phyloP scores from a whole-genome alignment of 2,797 vertebrate species.

The Agapornis canus region DNA sequence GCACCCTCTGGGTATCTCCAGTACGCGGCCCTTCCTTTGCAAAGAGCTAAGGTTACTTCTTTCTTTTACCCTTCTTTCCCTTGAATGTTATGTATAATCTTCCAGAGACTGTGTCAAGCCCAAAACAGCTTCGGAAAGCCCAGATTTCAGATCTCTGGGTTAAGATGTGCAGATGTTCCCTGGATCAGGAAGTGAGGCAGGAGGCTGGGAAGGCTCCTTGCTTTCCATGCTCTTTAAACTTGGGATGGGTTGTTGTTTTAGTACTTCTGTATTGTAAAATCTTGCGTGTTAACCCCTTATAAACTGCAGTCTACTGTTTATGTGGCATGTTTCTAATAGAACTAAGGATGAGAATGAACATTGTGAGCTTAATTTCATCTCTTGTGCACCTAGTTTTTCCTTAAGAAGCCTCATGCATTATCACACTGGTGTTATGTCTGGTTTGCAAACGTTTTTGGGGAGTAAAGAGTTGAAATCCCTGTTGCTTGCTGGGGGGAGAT shows the following conservation, averaged over 20 bases:
- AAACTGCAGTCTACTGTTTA: not conserved
- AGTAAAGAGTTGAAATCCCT: not conserved
- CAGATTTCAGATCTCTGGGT: not conserved
- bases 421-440: not conserved
- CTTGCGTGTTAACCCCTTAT: not conserved
- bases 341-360: not conserved
- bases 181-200: not conserved
- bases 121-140: not conserved
- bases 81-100: rapidly evolving
- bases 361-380: not conserved
- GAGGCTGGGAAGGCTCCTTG: not conserved
- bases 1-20: slow-evolving; percentile 10
- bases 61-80: not conserved
- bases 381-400: not conserved
- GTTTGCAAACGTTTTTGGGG: not conserved
- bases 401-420: not conserved
- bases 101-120: not conserved
- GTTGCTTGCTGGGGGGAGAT: not conserved
- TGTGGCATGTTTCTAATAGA: not conserved
- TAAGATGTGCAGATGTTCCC: not conserved
- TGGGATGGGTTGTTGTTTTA: not conserved
- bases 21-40: not conserved
- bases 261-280: not conserved
- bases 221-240: not conserved
- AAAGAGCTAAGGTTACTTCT: not conserved